Evolutionary conservation across 2,113 vertebrate species (phyloP).

Genomic region (Passer domesticus): DNA sequence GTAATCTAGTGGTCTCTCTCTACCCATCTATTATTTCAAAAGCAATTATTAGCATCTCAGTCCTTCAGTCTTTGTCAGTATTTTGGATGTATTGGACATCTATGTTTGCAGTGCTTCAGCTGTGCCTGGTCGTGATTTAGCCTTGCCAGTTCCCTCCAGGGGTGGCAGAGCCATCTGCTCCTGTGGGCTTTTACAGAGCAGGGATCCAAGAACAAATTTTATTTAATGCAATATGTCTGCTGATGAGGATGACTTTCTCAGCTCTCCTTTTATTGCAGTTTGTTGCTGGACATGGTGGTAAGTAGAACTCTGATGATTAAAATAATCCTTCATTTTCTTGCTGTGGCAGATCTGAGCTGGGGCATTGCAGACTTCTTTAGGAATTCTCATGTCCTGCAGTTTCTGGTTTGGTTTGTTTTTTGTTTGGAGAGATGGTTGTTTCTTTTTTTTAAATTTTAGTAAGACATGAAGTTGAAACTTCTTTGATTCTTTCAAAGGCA

Average conservation of each 20-base stretch:
- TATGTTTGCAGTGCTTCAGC: background rate
- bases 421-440: background rate
- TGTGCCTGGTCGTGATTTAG: background rate
- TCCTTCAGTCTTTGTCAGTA: background rate
- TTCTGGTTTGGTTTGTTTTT: background rate
- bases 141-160: conserved; percentile 53
- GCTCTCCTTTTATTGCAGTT: conserved; percentile 21
- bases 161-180: conserved; percentile 54
- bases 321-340: conserved; percentile 22
- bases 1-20: background rate
- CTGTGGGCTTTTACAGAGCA: conserved; percentile 42
- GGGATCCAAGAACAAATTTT: conserved; percentile 50
- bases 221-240: conserved; percentile 40
- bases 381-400: background rate
- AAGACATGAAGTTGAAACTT: background rate
- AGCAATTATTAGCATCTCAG: background rate
- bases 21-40: background rate
- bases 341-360: background rate
- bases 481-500: background rate
- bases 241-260: conserved; percentile 48
- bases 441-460: background rate
- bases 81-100: background rate
- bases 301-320: conserved; percentile 50
- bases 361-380: background rate
- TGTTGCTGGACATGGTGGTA: conserved; percentile 35